A percentile compares a stretch with the other conserved stretches of the same genome.
Conservation (phyloP, 2,888 invertebrate species). For the Philonicus albiceps region DNA sequence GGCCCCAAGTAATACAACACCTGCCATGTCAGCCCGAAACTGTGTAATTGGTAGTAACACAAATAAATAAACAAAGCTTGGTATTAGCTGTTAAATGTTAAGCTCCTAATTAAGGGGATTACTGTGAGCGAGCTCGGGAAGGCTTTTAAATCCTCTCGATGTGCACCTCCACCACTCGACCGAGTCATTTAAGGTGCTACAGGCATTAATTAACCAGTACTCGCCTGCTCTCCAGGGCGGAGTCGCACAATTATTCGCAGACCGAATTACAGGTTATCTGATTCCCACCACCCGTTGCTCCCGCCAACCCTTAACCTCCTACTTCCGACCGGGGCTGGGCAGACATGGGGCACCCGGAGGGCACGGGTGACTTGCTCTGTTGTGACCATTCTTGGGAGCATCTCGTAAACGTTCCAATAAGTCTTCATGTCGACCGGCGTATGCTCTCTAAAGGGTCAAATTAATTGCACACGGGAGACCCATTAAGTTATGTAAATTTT, state of each 20-base stretch:
- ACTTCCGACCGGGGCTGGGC: background rate
- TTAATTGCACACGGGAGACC: constrained; percentile 43
- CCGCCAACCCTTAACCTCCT: background rate
- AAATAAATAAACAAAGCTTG: constrained; percentile 33
- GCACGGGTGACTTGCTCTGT: background rate
- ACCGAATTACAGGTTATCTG: constrained; percentile 29
- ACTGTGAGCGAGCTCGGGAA: background rate
- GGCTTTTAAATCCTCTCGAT: constrained; percentile 13
- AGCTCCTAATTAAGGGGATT: constrained; percentile 39
- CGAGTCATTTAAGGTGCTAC: constrained; percentile 15
- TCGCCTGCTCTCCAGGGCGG: background rate
- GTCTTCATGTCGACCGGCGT: constrained; percentile 19
- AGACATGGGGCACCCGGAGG: background rate
- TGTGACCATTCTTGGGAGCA: background rate
- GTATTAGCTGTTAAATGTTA: constrained; percentile 38
- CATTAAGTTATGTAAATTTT: constrained; percentile 43
- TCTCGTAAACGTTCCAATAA: constrained; percentile 33
- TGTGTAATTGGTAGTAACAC: constrained; percentile 33
- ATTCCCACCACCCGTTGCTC: background rate
- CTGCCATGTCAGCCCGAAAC: constrained; percentile 16
- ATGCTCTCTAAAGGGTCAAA: constrained; percentile 35
- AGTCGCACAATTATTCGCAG: constrained; percentile 17
- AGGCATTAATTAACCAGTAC: constrained; percentile 17
- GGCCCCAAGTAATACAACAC: background rate
- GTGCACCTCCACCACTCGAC: background rate